These are phyloP conservation scores for Melanostoma mellinum DNA, from an alignment of 2,888 invertebrate genomes.

Conservation along the genomic window DNA sequence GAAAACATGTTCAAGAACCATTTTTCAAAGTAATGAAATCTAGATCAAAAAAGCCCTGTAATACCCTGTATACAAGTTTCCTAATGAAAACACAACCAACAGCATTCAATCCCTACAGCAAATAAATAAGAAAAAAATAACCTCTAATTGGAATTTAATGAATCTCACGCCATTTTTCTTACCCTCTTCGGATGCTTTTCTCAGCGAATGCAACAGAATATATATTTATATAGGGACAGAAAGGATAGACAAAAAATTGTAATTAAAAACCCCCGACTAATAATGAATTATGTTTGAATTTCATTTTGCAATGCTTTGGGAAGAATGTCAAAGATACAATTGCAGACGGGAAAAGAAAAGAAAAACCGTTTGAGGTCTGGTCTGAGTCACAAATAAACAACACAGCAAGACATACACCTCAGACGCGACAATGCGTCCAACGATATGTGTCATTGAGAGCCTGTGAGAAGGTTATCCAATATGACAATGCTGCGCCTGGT, in stretches of 20 bases:
- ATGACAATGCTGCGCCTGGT: conserved; percentile 30
- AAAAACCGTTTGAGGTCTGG: conserved; percentile 39
- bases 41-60: too few relatives aligned
- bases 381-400: background rate
- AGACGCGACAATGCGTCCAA: conserved; percentile 1
- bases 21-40: too few relatives aligned
- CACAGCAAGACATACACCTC: background rate
- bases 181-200: too few relatives aligned
- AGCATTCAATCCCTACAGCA: too few relatives aligned
- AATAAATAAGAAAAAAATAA: too few relatives aligned
- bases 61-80: too few relatives aligned
- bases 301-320: conserved; percentile 6
- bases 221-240: background rate
- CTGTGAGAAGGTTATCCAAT: conserved; percentile 58
- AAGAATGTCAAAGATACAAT: conserved; percentile 28
- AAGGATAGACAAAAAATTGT: background rate
- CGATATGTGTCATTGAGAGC: conserved; percentile 4
- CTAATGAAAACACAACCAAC: too few relatives aligned
- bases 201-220: too few relatives aligned
- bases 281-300: conserved; percentile 37
- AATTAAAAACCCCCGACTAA: conserved; percentile 51
- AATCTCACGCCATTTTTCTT: too few relatives aligned
- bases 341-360: background rate
- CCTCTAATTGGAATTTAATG: too few relatives aligned
- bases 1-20: too few relatives aligned